Base-by-base conservation (phyloP, 1,140 invertebrate species). In the Drosophila ogumai region DNA sequence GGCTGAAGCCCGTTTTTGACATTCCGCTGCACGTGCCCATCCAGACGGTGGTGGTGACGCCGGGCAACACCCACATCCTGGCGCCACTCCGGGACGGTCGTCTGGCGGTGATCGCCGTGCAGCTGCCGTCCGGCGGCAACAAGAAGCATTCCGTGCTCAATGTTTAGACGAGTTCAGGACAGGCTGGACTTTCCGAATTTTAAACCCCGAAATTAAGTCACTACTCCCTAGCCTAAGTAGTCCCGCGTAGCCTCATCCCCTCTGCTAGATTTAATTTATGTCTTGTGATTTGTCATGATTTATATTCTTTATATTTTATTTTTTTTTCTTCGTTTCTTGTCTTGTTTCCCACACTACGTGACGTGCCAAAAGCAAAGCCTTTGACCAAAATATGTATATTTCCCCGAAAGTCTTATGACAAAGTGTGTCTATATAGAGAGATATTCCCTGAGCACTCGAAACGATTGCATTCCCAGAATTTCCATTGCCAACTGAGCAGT, bases 1-100 rank as follows among this genome's bases (percentile, higher is more conserved):
- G 94, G 17, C 81, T 94, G 31, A 93, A 93, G 74, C 93, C 94
- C 36, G 91, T 94, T 4, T 94, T 93, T 65, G 93, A 94, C 61
- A 92, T 95, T 67, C 94, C 94, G 5, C 91, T 95, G 40, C 94
- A 95, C 75, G 93, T 94, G 22, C 94, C 95, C 44, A 94, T 95
- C 41, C 94, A 94, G 73, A 94, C 94, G 59, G 86, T 95, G 28
- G 92, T 94, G 32, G 93, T 95, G 4, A 94, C 95, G 12, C 93
- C 93, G 25, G 93, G 93, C 44, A 94, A 94, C 79, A 95, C 94
- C 31, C 95, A 95, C 75, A 93, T 96, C 54, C 82, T 96, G 57
- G 94, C 93, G 6, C 94, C 94, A 3, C 87, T 95, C 0, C 91
- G 93, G 15, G 95, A 95, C 82, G 95, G 95, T 1, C 95, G 94